A percentile compares a stretch with the other conserved stretches of the same genome.
These are phyloP conservation scores for Tachysurus vachellii DNA, from an alignment of 2,113 vertebrate genomes.

Conservation along the genomic window DNA sequence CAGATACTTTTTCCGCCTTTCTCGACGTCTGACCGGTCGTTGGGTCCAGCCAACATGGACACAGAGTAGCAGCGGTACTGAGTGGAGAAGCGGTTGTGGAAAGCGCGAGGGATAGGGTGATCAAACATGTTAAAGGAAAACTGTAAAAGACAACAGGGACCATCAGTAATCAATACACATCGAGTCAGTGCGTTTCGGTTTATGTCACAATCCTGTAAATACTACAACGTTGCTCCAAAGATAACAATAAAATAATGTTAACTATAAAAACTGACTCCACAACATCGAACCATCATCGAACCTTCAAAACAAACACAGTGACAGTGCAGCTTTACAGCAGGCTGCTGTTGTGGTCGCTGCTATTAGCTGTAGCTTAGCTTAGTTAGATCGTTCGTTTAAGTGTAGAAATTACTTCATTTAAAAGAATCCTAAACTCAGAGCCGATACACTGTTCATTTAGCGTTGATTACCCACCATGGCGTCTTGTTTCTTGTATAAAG, in stretches of 20 bases:
- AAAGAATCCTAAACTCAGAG: not conserved
- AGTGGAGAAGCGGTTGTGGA: conserved; percentile 97
- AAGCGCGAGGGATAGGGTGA: conserved; percentile 89
- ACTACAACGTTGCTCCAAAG: not conserved
- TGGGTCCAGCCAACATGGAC: conserved; percentile 96
- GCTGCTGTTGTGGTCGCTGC: not conserved
- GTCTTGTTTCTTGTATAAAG: not conserved
- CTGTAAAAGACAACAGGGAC: conserved; percentile 61
- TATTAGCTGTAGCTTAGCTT: conserved; percentile 30
- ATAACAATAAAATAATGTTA: not conserved
- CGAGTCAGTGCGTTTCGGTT: not conserved
- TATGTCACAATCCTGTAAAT: not conserved
- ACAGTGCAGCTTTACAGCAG: conserved; percentile 61
- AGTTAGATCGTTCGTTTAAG: not conserved
- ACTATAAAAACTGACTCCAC: not conserved
- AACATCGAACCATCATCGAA: too few relatives aligned
- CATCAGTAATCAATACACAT: not conserved
- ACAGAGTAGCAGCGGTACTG: conserved; percentile 98
- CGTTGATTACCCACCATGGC: conserved; percentile 45
- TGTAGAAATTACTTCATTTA: not conserved
- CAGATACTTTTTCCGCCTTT: conserved; percentile 97
- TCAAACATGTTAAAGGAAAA: conserved; percentile 98
- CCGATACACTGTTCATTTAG: not conserved
- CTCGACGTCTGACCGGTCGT: conserved; percentile 98
- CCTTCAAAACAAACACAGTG: conserved; percentile 44